Evolutionary conservation across 2,888 invertebrate species (phyloP).

Genomic region (Tetranychus piercei): DNA sequence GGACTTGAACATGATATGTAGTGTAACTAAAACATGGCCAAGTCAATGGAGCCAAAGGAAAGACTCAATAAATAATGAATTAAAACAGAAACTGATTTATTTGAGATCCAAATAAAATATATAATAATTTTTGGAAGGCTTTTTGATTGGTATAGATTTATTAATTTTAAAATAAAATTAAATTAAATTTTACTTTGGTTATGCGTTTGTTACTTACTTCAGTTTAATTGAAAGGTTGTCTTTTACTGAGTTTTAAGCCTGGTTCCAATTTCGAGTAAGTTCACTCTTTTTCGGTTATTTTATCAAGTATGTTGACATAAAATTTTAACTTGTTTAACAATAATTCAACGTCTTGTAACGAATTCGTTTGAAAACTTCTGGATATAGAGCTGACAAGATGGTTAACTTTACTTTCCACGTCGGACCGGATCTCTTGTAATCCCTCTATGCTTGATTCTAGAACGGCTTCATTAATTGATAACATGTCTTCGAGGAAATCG

Average conservation of each 20-base stretch:
- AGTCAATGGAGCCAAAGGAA: not conserved
- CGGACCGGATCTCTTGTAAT: too few relatives aligned
- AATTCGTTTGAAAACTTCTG: not conserved
- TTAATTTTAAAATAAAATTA: too few relatives aligned
- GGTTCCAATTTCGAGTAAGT: too few relatives aligned
- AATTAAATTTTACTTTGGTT: too few relatives aligned
- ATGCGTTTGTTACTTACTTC: too few relatives aligned
- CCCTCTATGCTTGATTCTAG: not conserved
- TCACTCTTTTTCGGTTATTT: not conserved
- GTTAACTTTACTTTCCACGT: not conserved
- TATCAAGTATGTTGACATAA: not conserved
- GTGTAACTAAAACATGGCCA: not conserved
- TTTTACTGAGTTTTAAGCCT: too few relatives aligned
- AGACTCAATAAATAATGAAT: not conserved
- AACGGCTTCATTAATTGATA: not conserved
- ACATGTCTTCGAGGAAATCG: slow-evolving; percentile 8
- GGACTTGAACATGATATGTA: not conserved
- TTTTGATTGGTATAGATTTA: too few relatives aligned
- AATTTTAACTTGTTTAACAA: slow-evolving; percentile 4
- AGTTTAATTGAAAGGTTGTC: too few relatives aligned
- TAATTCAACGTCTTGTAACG: not conserved
- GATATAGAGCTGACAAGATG: not conserved
- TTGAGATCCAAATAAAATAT: too few relatives aligned
- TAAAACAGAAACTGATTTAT: too few relatives aligned
- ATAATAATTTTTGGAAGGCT: too few relatives aligned